These are phyloP conservation scores for Megathymus violae DNA, from an alignment of 1,140 invertebrate genomes.

Conservation along the genomic window DNA sequence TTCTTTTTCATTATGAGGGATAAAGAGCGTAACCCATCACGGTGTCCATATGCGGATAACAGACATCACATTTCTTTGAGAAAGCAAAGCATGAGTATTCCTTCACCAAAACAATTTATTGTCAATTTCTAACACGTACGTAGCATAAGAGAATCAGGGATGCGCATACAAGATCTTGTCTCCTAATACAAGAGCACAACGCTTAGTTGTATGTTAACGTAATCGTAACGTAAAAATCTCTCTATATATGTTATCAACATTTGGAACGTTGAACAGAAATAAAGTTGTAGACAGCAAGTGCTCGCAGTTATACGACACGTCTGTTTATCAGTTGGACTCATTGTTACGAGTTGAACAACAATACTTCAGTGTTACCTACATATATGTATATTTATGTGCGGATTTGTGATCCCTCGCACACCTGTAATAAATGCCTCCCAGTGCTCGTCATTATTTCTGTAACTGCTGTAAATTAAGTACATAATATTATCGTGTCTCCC, in stretches of 20 bases:
- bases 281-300: constrained; percentile 73
- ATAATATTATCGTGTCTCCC: constrained; percentile 50
- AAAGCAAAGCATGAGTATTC: no score
- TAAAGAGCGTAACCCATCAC: no score
- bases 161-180: no score
- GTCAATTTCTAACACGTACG: no score
- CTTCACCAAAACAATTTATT: no score
- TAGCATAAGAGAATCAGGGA: no score
- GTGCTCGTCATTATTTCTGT: constrained; percentile 60
- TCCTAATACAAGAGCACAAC: no score
- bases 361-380: constrained; percentile 20
- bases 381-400: constrained; percentile 48
- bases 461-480: constrained; percentile 60
- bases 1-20: no score
- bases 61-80: no score
- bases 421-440: constrained; percentile 61
- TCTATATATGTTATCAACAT: constrained; percentile 30
- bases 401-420: constrained; percentile 49
- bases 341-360: constrained; percentile 41
- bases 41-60: no score
- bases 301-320: constrained; percentile 70
- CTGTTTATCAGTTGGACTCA: constrained; percentile 64
- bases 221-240: no score
- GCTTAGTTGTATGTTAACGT: no score
- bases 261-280: constrained; percentile 26